Percentiles rank a stretch among this genome's conserved stretches.
phyloP scores from a whole-genome alignment of 2,797 vertebrate genomes.

The Oophaga sylvatica region DNA sequence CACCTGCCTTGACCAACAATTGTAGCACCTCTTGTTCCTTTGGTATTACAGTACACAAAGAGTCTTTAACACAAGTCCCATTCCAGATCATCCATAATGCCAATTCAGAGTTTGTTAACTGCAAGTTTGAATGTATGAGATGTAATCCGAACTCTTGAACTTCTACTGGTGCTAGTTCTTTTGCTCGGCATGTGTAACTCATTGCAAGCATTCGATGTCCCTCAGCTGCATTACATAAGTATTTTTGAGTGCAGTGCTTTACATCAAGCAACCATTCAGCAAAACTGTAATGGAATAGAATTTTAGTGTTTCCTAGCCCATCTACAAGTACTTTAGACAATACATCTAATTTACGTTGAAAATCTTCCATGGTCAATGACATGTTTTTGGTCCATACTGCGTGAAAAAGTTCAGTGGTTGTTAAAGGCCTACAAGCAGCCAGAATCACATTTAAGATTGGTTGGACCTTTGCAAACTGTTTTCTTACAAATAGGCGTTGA shows the following conservation, averaged over 20 bases:
- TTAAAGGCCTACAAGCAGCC: constrained; percentile 90
- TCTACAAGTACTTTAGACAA: constrained; percentile 93
- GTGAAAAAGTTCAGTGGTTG: constrained; percentile 89
- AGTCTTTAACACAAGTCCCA: constrained; percentile 93
- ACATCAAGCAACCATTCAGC: constrained; percentile 97
- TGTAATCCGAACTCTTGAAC: constrained; percentile 96
- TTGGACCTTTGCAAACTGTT: constrained; percentile 98
- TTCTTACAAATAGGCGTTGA: constrained; percentile 96
- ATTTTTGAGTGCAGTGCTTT: constrained; percentile 99
- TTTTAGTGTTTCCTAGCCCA: constrained; percentile 89
- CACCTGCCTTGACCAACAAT: constrained; percentile 94
- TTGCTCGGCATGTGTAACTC: constrained; percentile 94
- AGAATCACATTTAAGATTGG: constrained; percentile 97
- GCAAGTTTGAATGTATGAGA: constrained; percentile 91
- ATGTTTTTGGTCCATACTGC: constrained; percentile 98
- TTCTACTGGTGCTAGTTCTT: constrained; percentile 88
- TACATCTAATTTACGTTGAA: constrained; percentile 97
- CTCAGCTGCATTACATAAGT: constrained; percentile 94
- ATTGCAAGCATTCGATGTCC: constrained; percentile 97
- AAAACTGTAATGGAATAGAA: constrained; percentile 98
- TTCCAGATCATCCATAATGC: constrained; percentile 99
- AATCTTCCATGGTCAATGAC: constrained; percentile 90
- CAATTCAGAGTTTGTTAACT: constrained; percentile 89
- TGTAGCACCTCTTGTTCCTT: constrained; percentile 97
- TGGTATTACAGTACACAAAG: constrained; percentile 89